phyloP scores from a whole-genome alignment of 37 sponge, comb jelly and placozoan species.

The Beroe ovata region DNA sequence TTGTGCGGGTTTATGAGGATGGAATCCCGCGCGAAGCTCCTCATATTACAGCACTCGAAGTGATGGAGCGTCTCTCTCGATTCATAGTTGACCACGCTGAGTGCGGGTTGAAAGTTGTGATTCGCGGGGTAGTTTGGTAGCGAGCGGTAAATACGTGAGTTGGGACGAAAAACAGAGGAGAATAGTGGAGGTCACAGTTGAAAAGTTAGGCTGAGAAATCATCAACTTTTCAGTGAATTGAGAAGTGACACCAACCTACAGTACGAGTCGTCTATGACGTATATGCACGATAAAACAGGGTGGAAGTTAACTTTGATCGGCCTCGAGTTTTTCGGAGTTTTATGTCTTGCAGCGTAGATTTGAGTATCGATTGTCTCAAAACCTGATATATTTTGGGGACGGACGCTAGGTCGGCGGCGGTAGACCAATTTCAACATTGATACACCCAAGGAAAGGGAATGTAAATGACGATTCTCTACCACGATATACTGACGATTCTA shows the following conservation, averaged over 20 bases:
- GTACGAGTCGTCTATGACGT: constrained; percentile 21
- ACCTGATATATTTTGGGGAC: constrained; percentile 5
- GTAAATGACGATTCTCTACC: too few species aligned
- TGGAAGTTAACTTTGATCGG: constrained; percentile 51
- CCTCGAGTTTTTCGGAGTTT: constrained; percentile 3
- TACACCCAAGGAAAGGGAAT: too few species aligned
- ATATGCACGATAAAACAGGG: constrained; percentile 4
- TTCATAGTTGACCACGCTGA: neutral
- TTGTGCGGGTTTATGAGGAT: constrained; percentile 41
- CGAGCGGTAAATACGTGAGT: too few species aligned
- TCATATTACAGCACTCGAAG: constrained; percentile 30
- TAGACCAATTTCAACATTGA: too few species aligned
- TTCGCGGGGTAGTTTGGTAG: too few species aligned
- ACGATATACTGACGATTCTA: too few species aligned
- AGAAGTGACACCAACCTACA: constrained; percentile 29
- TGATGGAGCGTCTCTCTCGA: neutral
- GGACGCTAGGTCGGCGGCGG: too few species aligned
- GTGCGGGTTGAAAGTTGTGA: neutral
- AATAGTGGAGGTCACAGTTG: too few species aligned
- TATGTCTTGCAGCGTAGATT: constrained; percentile 1
- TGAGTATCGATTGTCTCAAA: constrained; percentile 30
- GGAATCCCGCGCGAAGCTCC: constrained; percentile 1
- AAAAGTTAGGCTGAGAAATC: too few species aligned
- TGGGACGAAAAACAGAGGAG: too few species aligned
- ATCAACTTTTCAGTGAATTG: too few species aligned